Conservation (phyloP, 2,113 vertebrate genomes). For the Danionella cerebrum region DNA sequence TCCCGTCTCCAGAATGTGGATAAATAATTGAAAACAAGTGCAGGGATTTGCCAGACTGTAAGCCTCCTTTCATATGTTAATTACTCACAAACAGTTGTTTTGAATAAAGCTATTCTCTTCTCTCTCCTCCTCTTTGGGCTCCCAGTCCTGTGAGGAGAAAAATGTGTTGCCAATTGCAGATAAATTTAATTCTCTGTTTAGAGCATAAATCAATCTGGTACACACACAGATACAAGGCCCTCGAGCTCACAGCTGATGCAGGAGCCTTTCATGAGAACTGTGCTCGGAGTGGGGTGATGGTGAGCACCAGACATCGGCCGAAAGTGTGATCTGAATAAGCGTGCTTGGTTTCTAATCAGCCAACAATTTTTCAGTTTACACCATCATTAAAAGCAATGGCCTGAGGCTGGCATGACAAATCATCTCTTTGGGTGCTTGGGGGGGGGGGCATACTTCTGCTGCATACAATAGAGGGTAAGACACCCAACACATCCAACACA, state of each 20-base stretch:
- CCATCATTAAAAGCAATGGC: constrained; percentile 45
- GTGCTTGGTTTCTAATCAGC: constrained; percentile 43
- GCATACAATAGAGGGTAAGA: too few species aligned
- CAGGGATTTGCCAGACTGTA: constrained; percentile 37
- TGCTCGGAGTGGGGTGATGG: constrained; percentile 10
- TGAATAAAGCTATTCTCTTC: constrained; percentile 39
- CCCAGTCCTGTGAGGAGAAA: constrained; percentile 4
- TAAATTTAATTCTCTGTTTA: constrained; percentile 33
- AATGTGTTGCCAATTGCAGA: constrained; percentile 31
- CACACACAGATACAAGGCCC: constrained; percentile 17
- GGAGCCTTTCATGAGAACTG: constrained; percentile 27
- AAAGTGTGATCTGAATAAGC: constrained; percentile 30
- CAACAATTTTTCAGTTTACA: constrained; percentile 42
- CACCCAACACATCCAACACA: too few species aligned
- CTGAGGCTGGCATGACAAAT: constrained; percentile 52
- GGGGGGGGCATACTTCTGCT: too few species aligned
- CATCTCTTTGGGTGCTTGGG: constrained; percentile 42
- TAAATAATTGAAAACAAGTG: constrained; percentile 48
- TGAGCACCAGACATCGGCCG: constrained; percentile 10
- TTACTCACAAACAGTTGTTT: constrained; percentile 47
- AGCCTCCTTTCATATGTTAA: constrained; percentile 51
- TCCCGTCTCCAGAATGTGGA: constrained; percentile 16
- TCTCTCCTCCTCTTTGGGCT: constrained; percentile 22
- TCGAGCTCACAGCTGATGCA: constrained; percentile 25
- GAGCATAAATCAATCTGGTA: constrained; percentile 30